Evolutionary conservation across 2,888 invertebrate genomes (phyloP).

Genomic region (Agrotis segetum): DNA sequence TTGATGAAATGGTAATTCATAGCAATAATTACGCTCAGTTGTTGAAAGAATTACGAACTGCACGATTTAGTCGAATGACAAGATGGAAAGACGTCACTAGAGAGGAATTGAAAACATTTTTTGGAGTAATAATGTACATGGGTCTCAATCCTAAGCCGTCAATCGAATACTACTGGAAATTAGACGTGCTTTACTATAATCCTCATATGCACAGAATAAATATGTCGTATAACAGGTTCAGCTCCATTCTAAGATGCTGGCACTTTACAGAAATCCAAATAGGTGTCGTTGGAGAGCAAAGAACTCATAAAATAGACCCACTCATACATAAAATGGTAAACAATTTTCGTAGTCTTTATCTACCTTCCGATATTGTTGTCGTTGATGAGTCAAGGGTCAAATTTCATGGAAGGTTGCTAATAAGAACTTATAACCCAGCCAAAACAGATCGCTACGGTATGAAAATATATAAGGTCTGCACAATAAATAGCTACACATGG

Average conservation of each 20-base stretch:
- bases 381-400: slow-evolving; percentile 27
- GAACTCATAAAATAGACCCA: too few relatives aligned
- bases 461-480: slow-evolving; percentile 48
- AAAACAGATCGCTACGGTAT: slow-evolving; percentile 34
- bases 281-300: slow-evolving; percentile 14
- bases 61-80: slow-evolving; percentile 50
- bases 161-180: slow-evolving; percentile 53
- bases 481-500: slow-evolving; percentile 45
- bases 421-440: slow-evolving; percentile 13
- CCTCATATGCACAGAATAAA: slow-evolving; percentile 50
- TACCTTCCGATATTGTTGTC: slow-evolving; percentile 21
- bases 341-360: slow-evolving; percentile 12
- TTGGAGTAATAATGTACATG: slow-evolving; percentile 40
- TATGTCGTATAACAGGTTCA: slow-evolving; percentile 53
- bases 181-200: slow-evolving; percentile 51
- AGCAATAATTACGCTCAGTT: slow-evolving; percentile 42
- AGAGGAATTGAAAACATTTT: slow-evolving; percentile 35
- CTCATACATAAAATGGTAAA: too few relatives aligned
- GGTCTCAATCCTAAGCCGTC: slow-evolving; percentile 47
- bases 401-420: slow-evolving; percentile 18
- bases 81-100: slow-evolving; percentile 57
- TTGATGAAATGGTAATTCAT: too few relatives aligned
- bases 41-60: slow-evolving; percentile 46
- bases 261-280: slow-evolving; percentile 48
- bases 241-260: slow-evolving; percentile 46